Base-by-base conservation (phyloP, 2,113 vertebrate species). In the Dipodomys spectabilis region DNA sequence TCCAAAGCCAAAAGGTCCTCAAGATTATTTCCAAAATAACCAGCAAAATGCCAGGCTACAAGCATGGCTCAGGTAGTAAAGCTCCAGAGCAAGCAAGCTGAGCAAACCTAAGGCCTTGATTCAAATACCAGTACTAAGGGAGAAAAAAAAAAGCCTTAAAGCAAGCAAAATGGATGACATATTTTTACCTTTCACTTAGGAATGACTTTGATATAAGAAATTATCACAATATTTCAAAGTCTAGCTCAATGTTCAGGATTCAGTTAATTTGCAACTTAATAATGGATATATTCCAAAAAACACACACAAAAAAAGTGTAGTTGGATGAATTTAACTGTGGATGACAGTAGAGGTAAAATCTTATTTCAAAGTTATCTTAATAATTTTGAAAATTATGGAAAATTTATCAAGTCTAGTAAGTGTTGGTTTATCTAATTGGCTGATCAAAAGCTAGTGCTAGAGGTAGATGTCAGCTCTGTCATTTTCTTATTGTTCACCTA, bases 181-280 rank as follows among this genome's bases (percentile, higher is more conserved):
- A 44, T 73, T 89, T 84, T 94, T 85, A 89, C 3, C 25, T 95
- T 96, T 85, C 8, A 87, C 10, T 83, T 81, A 79, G 45, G 28
- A 86, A 81, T 82, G 92, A 27, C 90, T 92, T 87, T 77, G 32
- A 74, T 25, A 44, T 53, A 75, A 93, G 49, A 96, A 85, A 85
- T 78, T 65, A 86, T 71, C 75, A 35, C 1, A 96, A 60, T 77
- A 89, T 91, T 93, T 93, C 87, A 94, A 96, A 94, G 5, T 65
- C 39, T 88, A 74, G 30, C 78, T 93, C 49, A 90, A 88, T 90
- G 65, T 71, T 90, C 39, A 92, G 25, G 28, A 92, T 60, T 93
- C 62, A 75, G 7, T 81, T 82, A 23, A 86, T 83, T 91, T 44
- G 91, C 7, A 92, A 88, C 62, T 88, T 89, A 78, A 93, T 35